These are phyloP conservation scores for Agriopis aurantiaria DNA, from an alignment of 2,888 invertebrate genomes.

Conservation along the genomic window DNA sequence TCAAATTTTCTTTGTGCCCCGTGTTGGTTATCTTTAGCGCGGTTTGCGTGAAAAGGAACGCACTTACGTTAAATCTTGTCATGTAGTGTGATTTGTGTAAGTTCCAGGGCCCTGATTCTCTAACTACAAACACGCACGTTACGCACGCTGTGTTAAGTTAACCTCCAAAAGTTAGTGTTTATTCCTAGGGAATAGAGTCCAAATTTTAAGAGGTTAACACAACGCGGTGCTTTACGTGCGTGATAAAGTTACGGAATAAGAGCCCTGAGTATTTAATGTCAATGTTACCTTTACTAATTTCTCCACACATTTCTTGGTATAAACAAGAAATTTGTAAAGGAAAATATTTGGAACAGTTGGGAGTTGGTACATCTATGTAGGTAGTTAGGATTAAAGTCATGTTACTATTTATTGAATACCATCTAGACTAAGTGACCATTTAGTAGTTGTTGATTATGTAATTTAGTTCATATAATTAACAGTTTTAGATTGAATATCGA, in stretches of 20 bases:
- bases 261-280: slow-evolving; percentile 7
- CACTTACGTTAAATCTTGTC: not conserved
- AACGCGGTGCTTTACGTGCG: too few relatives aligned
- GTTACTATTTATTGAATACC: slow-evolving; percentile 66
- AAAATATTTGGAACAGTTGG: slow-evolving; percentile 44
- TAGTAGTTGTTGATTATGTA: slow-evolving; percentile 57
- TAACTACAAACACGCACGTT: too few relatives aligned
- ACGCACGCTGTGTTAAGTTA: too few relatives aligned
- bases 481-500: slow-evolving; percentile 39
- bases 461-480: slow-evolving; percentile 50
- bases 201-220: too few relatives aligned
- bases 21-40: too few relatives aligned
- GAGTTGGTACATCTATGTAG: slow-evolving; percentile 44
- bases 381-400: slow-evolving; percentile 57
- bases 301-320: slow-evolving; percentile 39
- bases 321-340: slow-evolving; percentile 39
- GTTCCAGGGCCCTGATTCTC: too few relatives aligned
- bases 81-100: slow-evolving; percentile 26
- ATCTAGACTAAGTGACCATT: slow-evolving; percentile 59
- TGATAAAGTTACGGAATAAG: too few relatives aligned
- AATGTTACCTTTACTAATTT: slow-evolving; percentile 23
- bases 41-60: too few relatives aligned
- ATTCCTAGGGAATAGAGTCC: too few relatives aligned
- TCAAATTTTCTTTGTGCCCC: too few relatives aligned
- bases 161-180: too few relatives aligned